Conservation (phyloP, 2,888 invertebrate species). For the Neelides folsomi region DNA sequence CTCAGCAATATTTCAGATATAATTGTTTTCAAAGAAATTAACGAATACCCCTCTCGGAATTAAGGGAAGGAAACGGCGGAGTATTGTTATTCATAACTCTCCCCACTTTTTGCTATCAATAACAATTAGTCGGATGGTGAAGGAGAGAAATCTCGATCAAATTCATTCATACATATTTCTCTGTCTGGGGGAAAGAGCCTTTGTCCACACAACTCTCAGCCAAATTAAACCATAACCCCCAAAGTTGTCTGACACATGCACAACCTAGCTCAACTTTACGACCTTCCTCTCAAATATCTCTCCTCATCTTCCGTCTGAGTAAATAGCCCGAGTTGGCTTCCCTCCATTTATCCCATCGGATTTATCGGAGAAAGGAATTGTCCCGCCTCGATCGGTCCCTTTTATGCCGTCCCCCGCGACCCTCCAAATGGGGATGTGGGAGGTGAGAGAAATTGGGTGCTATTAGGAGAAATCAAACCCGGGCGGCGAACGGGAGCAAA, state of each 20-base stretch:
- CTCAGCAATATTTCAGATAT: constrained; percentile 30
- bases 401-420: no score
- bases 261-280: constrained; percentile 18
- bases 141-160: constrained; percentile 25
- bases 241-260: constrained; percentile 22
- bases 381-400: no score
- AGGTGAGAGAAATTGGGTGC: no score
- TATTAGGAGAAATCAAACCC: no score
- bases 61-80: background rate
- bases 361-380: no score
- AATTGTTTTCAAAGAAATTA: constrained; percentile 29
- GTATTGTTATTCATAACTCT: background rate
- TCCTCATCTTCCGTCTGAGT: constrained; percentile 10
- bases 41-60: constrained; percentile 17
- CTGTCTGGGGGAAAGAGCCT: constrained; percentile 14
- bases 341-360: no score
- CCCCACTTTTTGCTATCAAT: no score
- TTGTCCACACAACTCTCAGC: constrained; percentile 18
- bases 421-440: no score
- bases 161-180: constrained; percentile 20
- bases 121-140: no score
- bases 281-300: constrained; percentile 9
- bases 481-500: constrained; percentile 2
- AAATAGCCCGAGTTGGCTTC: no score
- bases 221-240: constrained; percentile 26